Percentiles rank a stretch among this genome's conserved stretches.
Conservation (phyloP, 2,113 vertebrate species). For the Larimichthys crocea region DNA sequence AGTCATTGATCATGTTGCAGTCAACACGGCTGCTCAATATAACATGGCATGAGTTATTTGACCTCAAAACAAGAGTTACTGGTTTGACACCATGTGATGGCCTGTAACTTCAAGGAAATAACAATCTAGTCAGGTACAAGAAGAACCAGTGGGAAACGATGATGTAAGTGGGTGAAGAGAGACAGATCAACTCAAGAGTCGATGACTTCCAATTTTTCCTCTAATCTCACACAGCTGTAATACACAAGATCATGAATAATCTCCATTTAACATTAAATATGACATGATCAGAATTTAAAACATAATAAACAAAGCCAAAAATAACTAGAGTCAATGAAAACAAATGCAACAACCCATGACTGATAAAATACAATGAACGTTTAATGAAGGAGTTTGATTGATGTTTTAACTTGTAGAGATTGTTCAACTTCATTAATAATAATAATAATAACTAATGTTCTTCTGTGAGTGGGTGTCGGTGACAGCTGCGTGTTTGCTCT, state of each 20-base stretch:
- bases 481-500: not conserved
- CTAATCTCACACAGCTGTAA: not conserved
- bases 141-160: not conserved
- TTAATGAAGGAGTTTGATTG: not conserved
- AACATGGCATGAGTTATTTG: not conserved
- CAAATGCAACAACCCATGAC: too few species aligned
- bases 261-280: not conserved
- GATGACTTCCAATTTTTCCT: conserved; percentile 8
- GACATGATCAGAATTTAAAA: not conserved
- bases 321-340: too few species aligned
- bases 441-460: not conserved
- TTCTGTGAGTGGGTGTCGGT: not conserved
- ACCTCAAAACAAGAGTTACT: not conserved
- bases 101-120: not conserved
- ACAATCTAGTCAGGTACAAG: not conserved
- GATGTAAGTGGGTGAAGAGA: not conserved
- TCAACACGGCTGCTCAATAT: conserved; percentile 4
- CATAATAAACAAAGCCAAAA: not conserved
- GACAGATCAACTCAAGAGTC: conserved; percentile 20
- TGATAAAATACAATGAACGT: not conserved
- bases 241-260: not conserved
- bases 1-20: not conserved
- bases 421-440: not conserved
- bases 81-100: not conserved
- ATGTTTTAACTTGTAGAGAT: not conserved